A percentile compares a stretch with the other conserved stretches of the same genome.
phyloP scores from a whole-genome alignment of 2,888 invertebrate species.

The Dryocosmus kuriphilus region DNA sequence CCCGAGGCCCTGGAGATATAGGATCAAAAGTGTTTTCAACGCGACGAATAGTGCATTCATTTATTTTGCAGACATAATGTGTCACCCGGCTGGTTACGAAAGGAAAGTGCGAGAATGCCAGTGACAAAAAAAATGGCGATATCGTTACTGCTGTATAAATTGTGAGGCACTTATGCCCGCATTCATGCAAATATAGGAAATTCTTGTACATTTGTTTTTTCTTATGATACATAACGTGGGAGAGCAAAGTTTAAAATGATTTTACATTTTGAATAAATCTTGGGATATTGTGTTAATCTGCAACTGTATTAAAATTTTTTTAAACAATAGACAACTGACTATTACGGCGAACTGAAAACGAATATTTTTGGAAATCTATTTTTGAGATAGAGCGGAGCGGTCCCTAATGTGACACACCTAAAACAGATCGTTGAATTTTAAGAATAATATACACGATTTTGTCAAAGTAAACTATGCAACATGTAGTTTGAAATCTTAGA shows the following conservation, averaged over 20 bases:
- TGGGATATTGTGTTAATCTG: too few relatives aligned
- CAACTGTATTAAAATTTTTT: too few relatives aligned
- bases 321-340: too few relatives aligned
- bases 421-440: too few relatives aligned
- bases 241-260: neutral
- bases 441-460: too few relatives aligned
- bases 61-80: constrained; percentile 37
- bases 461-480: too few relatives aligned
- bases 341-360: too few relatives aligned
- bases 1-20: constrained; percentile 23
- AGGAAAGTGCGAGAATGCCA: constrained; percentile 31
- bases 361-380: too few relatives aligned
- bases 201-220: neutral
- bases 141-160: constrained; percentile 40
- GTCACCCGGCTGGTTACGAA: constrained; percentile 23
- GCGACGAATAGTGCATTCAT: constrained; percentile 36
- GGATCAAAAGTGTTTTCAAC: constrained; percentile 39
- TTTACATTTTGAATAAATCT: neutral
- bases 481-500: too few relatives aligned
- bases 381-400: too few relatives aligned
- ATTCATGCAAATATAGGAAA: constrained; percentile 20
- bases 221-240: neutral
- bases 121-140: constrained; percentile 16
- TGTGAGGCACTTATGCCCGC: constrained; percentile 7
- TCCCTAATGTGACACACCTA: too few relatives aligned